phyloP scores from a whole-genome alignment of 2,888 invertebrate genomes.

The Amphimallon solstitiale region DNA sequence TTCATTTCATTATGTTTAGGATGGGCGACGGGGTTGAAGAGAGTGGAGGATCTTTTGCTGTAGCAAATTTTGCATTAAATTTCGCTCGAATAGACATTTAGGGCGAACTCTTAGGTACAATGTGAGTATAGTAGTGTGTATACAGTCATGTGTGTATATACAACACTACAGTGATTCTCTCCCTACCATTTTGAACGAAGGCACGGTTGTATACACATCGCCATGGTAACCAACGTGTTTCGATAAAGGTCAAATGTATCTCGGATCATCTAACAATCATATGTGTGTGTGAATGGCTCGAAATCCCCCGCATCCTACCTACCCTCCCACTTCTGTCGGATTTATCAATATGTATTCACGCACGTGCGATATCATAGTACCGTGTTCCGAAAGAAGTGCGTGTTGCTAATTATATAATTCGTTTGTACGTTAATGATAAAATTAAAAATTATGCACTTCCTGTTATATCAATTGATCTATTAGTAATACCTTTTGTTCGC shows the following conservation, averaged over 20 bases:
- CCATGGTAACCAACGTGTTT: background rate
- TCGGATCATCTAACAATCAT: background rate
- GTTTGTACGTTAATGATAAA: too few relatives aligned
- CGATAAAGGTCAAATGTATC: constrained; percentile 3
- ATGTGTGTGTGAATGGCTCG: background rate
- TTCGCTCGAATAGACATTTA: constrained; percentile 18
- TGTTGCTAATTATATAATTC: too few relatives aligned
- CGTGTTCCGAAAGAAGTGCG: too few relatives aligned
- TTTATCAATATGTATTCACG: too few relatives aligned
- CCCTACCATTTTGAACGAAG: background rate
- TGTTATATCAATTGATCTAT: too few relatives aligned
- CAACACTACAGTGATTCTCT: background rate
- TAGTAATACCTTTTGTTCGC: too few relatives aligned
- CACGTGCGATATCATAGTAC: too few relatives aligned
- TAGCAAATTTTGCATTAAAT: constrained; percentile 25
- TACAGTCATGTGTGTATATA: too few relatives aligned
- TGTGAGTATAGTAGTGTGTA: background rate
- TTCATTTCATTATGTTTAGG: constrained; percentile 33
- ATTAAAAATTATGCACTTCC: too few relatives aligned
- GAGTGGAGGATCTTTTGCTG: background rate
- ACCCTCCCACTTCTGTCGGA: too few relatives aligned
- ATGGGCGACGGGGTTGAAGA: background rate
- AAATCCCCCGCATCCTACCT: too few relatives aligned
- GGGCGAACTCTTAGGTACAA: background rate
- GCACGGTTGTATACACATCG: background rate